Evolutionary conservation across 1,140 invertebrate species (phyloP), one percentile per base, ranked within the genome.

Genomic region (Orussus abietinus): DNA sequence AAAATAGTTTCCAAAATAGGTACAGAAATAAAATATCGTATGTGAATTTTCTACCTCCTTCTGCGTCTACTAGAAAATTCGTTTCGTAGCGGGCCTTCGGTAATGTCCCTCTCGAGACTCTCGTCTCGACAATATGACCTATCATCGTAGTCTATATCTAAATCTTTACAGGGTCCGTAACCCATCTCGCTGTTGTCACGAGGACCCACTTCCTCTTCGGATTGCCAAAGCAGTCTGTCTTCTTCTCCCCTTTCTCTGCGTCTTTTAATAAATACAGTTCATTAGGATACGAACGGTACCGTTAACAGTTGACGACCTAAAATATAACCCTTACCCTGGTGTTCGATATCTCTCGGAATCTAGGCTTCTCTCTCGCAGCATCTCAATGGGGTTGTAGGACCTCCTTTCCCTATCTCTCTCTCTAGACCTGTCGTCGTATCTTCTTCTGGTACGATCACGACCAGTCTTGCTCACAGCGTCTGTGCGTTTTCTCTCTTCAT

Each of bases 341-440:
- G 55, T 50, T 11, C 55, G 52, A 15, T 48, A 32, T 33, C 46
- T 51, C 4, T 67, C 55, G n/a, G 44, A 22, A 9, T 66, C 64
- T 5, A 52, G 36, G 26, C 64, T 62, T 34, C 62, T 69, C 32
- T 68, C 62, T 10, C 69, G 46, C 20, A 70, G 46, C 6, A 67
- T 58, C 21, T 67, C 67, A 44, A 69, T 51, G 9, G 66, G 57
- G 47, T 74, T 63, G 21, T 74, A 72, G 2, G 49, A 17, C 19
- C 44, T 53, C 12, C n/a, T 17, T 10, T 57, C 54, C n/a, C 58
- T 60, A 3, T 69, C 66, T 14, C n/a, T 30, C 45, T 58, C 4
- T 65, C 68, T 10, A 51, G 33, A 20, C n/a, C n/a, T 50, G 14
- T 55, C 55, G 4, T 63, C 58, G 11, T 61, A 62, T 21, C 49